A percentile compares a stretch with the other conserved stretches of the same genome.
phyloP scores from a whole-genome alignment of 2,888 invertebrate species.

The Liodrosophila aerea region DNA sequence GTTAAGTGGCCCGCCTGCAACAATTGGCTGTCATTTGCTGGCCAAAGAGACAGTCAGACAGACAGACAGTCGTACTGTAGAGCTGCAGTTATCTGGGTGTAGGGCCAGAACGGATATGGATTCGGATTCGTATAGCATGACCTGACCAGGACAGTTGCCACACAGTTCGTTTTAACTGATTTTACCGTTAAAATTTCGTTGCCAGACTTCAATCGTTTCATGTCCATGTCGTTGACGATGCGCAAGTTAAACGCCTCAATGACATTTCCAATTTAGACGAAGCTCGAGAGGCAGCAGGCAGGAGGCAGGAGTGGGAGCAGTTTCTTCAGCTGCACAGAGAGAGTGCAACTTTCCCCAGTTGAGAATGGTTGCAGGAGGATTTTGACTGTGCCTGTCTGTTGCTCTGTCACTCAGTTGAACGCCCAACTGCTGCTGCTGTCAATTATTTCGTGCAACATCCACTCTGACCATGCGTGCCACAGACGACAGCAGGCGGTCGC shows the following conservation, averaged over 20 bases:
- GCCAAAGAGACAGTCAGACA: conserved; percentile 22
- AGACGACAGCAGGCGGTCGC: conserved; percentile 17
- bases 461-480: conserved; percentile 52
- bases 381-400: conserved; percentile 65
- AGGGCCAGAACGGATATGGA: too few relatives aligned
- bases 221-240: conserved; percentile 49
- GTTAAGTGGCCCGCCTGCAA: conserved; percentile 71
- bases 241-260: conserved; percentile 73
- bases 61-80: conserved; percentile 11
- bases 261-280: conserved; percentile 75
- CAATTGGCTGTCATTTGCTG: conserved; percentile 72
- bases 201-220: conserved; percentile 30
- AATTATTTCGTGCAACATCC: conserved; percentile 62
- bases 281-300: conserved; percentile 28
- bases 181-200: conserved; percentile 44
- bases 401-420: conserved; percentile 61
- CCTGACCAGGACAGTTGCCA: conserved; percentile 19
- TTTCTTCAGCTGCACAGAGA: conserved; percentile 2
- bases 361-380: conserved; percentile 27
- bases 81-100: too few relatives aligned
- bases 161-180: conserved; percentile 60
- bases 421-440: conserved; percentile 53
- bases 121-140: conserved; percentile 17
- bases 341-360: too few relatives aligned
- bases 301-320: not conserved